These are phyloP conservation scores for Phrynocephalus versicolor DNA, from an alignment of 2,113 vertebrate genomes.

Conservation along the genomic window DNA sequence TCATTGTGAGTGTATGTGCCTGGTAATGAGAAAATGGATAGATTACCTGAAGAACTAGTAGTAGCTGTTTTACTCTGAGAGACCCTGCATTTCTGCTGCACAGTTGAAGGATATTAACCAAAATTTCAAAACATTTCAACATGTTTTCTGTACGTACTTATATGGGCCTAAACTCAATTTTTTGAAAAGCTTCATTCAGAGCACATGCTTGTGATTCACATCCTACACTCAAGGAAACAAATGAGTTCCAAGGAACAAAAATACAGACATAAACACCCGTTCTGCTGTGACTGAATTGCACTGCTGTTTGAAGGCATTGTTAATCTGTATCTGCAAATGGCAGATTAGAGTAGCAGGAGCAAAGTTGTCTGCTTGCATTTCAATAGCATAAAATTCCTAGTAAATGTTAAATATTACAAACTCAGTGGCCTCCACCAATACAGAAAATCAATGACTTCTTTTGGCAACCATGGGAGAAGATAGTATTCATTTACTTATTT, in stretches of 20 bases:
- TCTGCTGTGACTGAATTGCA: neutral
- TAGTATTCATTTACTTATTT: too few relatives aligned
- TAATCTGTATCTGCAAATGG: neutral
- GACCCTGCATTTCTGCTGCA: too few relatives aligned
- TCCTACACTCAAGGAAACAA: neutral
- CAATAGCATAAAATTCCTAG: neutral
- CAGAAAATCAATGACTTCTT: too few relatives aligned
- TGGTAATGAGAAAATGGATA: too few relatives aligned
- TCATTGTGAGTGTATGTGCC: too few relatives aligned
- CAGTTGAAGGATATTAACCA: too few relatives aligned
- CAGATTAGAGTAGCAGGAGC: neutral
- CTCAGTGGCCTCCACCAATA: too few relatives aligned
- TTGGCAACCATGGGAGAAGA: too few relatives aligned
- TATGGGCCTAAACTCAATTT: conserved; percentile 11
- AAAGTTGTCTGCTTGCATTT: neutral
- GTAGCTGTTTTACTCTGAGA: too few relatives aligned
- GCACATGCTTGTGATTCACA: neutral
- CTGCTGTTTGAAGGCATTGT: neutral
- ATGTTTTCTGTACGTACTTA: neutral
- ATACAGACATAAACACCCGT: neutral
- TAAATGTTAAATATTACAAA: too few relatives aligned
- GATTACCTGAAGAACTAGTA: too few relatives aligned
- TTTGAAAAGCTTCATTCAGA: conserved; percentile 1
- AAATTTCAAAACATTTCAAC: too few relatives aligned
- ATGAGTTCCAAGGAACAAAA: neutral